Base-by-base conservation (phyloP, 2,888 invertebrate genomes). In the Drosophila mayaguana region DNA sequence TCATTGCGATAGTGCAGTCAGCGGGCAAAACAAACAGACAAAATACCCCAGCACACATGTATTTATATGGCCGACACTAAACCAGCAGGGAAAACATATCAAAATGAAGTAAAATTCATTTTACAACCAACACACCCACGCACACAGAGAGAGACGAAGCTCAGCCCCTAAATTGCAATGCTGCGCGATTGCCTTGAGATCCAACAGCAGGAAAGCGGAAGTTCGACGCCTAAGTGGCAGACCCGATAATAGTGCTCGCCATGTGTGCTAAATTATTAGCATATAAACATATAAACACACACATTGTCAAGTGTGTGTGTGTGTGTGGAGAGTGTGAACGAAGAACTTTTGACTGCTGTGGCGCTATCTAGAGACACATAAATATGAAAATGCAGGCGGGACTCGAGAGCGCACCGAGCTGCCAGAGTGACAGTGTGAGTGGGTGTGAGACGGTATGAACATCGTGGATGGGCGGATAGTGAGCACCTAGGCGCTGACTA, bases 211-310 rank as follows among this genome's bases (percentile, higher is more conserved):
- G 66, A 70, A 63, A 88, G 66, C 85, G 88, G 86, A 86, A 86
- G 86, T 86, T 86, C 88, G 86, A 86, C 87, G 88, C 86, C 87
- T 88, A 86, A 86, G 86, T 88, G 86, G 86, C 86, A 88, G 83
- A 70, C 86, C 84, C 88, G 86, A 86, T 86, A 86, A 86, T 86
- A 86, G 88, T 70, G 77, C 87, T 78, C 86, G 72, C 81, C 84
- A 81, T 85, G 88, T 88, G 86, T 83, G 84, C 88, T 80, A 75
- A 88, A 83, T 83, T 86, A 86, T 86, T 86, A 86, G 86, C 86
- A 86, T 86, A 86, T 88, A 86, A 80, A 76, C 78, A 87, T 51
- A 74, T 56, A 72, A 59, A 65, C 64, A 53, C 43, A 59, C 66
- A 65, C 60, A 74, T 42, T 36, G 57, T 57, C 57, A 46, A 25